phyloP scores from a whole-genome alignment of 1,140 invertebrate genomes.

The Cyrtorhinus lividipennis region DNA sequence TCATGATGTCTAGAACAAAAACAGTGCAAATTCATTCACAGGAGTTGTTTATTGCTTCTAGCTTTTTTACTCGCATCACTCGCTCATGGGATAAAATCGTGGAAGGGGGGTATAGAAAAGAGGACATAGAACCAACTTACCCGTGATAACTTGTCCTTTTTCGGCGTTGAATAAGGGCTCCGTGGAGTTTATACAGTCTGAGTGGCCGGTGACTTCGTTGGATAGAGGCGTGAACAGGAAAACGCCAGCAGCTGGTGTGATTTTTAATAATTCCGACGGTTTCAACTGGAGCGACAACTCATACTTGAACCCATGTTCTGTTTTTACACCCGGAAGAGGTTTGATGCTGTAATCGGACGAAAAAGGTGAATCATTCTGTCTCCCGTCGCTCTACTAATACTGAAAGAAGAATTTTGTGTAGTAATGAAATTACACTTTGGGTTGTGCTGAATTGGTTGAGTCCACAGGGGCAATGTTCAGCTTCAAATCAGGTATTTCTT shows the following conservation, averaged over 20 bases:
- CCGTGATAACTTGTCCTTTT: slow-evolving; percentile 37
- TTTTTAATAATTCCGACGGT: slow-evolving; percentile 38
- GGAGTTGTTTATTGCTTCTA: no score
- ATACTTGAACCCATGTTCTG: not conserved
- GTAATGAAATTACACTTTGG: not conserved
- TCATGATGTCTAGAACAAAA: no score
- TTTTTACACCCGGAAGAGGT: not conserved
- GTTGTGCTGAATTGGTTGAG: not conserved
- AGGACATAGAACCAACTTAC: no score
- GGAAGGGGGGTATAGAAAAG: no score
- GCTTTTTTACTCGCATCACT: no score
- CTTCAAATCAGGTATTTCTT: slow-evolving; percentile 28
- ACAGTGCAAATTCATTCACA: no score
- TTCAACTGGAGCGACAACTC: slow-evolving; percentile 33
- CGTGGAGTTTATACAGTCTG: slow-evolving; percentile 47
- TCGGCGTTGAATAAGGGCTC: slow-evolving; percentile 35
- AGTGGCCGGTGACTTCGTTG: slow-evolving; percentile 43
- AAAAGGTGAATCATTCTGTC: no score
- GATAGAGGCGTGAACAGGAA: slow-evolving; percentile 57
- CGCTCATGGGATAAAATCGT: no score
- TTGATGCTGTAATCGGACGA: not conserved
- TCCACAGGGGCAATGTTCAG: slow-evolving; percentile 27
- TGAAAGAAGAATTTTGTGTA: not conserved
- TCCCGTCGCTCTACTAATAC: no score
- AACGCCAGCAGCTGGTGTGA: slow-evolving; percentile 45